Base-by-base conservation (phyloP, 1,140 invertebrate genomes). In the Wiebesia pumilae region DNA sequence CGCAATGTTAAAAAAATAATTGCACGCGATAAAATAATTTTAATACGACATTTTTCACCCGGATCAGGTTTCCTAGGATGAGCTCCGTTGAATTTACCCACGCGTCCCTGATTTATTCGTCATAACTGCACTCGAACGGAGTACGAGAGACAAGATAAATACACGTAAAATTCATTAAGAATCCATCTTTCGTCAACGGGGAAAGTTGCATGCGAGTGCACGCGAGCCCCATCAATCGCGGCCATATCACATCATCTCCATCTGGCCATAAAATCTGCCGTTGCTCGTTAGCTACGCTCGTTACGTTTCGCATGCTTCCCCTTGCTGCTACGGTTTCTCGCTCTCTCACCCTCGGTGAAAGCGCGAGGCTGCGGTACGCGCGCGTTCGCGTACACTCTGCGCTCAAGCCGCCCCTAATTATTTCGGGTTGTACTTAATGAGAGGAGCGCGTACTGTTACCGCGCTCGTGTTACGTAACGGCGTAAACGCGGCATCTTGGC, bases 271-370 rank as follows among this genome's bases (percentile, higher is more conserved):
- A 93, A 93, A 93, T 92, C 92, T 91, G 90, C 90, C 85, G 90
- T 89, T 91, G 90, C 92, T 93, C 92, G 92, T 93, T 93, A 93
- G 91, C 91, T 78, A 92, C 90, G 92, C 92, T 93, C 92, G 91
- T 93, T 93, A 92, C 89, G 89, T 89, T 89, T 91, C 90, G 88
- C 88, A 88, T 86, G 87, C 87, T 27, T n/a, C 30, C 54, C 54
- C 54, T 27, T n/a, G 12, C 62, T 27, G 33, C 33, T 30, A 43
- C 80, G 19, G 51, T 67, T 67, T 71, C 81, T 71, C 81, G 27
- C 62, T 69, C 58, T 69, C 58, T 67, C 80, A n/a, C 58, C 81
- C 67, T 21, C 71, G 33, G 47, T 65, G 24, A 79, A 89, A 81
- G 81, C 73, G 82, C 78, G 71, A 58, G 69, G 67, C 78, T 51